A percentile compares a stretch with the other conserved stretches of the same genome.
Conservation (phyloP, 1,140 invertebrate species). For the Euschistus heros region DNA sequence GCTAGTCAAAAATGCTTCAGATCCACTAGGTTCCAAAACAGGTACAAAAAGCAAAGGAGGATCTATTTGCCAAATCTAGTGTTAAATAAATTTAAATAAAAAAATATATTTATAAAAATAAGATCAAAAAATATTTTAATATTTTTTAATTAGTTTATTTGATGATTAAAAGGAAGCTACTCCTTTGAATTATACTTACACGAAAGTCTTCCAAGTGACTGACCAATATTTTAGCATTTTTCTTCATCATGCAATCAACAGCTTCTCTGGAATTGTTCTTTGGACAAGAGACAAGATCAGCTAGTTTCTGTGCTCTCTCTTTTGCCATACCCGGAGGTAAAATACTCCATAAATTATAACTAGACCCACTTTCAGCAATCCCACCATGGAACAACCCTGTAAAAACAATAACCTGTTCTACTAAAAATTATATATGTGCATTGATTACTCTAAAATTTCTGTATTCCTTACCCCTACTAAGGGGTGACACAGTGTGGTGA, state of each 20-base stretch:
- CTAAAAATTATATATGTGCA: too few relatives aligned
- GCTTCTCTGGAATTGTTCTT: neutral
- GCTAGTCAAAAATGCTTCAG: neutral
- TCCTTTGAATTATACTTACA: neutral
- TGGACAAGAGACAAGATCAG: neutral
- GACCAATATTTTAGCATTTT: neutral
- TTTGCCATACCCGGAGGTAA: neutral
- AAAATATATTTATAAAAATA: too few relatives aligned
- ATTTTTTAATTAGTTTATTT: too few relatives aligned
- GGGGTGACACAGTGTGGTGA: conserved; percentile 25
- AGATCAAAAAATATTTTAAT: too few relatives aligned
- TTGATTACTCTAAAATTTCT: too few relatives aligned
- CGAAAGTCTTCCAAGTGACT: neutral
- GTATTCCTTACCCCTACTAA: conserved; percentile 23
- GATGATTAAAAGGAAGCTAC: too few relatives aligned
- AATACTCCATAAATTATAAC: neutral
- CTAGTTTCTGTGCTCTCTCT: conserved; percentile 2
- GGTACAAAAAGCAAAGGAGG: neutral
- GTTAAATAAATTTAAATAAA: too few relatives aligned
- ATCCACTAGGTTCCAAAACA: neutral
- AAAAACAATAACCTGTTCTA: too few relatives aligned
- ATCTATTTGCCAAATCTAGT: neutral
- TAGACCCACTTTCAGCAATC: conserved; percentile 3
- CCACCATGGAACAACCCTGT: neutral
- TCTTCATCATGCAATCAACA: neutral